Base-by-base conservation (phyloP, 2,113 vertebrate species). In the Embiotoca jacksoni region DNA sequence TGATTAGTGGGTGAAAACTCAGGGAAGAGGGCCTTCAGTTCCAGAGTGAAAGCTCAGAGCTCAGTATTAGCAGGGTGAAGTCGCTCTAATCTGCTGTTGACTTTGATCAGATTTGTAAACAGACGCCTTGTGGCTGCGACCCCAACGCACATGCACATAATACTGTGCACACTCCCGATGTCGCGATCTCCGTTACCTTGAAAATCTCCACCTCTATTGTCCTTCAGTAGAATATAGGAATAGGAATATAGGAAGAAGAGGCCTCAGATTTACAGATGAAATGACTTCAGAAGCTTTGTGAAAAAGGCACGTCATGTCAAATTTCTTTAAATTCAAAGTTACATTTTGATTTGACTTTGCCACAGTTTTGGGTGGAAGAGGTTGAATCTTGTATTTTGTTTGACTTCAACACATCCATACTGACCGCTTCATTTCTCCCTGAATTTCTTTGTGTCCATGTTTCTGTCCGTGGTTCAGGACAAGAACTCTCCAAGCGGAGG, bases 51-150 rank as follows among this genome's bases (percentile, higher is more conserved):
- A 88, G 82, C 86, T 81, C 65, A 49, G 59, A 54, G 62, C 60
- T 89, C 52, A 46, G 76, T 52, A 73, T 89, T 84, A 77, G 35
- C 71, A 73, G 53, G 75, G 88, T 79, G 82, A 90, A 86, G 37
- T 79, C 85, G 35, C 53, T 47, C 46, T 92, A 93, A 93, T 91
- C 87, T 88, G 76, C 53, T 75, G 47, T 72, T 89, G 90, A 86
- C 89, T 75, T 74, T 78, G 68, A 75, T 72, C 46, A 66, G 80
- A 91, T 90, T 89, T 87, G 72, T 75, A 74, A 83, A 74, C 70
- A 53, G 35, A 80, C 63, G 63, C 67, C 56, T 44, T 13, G 3
- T 8, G 2, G n/a, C 49, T 6, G 6, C 8, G 23, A 23, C 46
- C 36, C 57, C 14, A 37, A 31, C n/a, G 56, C 44, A 41, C 54